phyloP scores from a whole-genome alignment of 1,140 invertebrate species.

The Aphidius ervi region DNA sequence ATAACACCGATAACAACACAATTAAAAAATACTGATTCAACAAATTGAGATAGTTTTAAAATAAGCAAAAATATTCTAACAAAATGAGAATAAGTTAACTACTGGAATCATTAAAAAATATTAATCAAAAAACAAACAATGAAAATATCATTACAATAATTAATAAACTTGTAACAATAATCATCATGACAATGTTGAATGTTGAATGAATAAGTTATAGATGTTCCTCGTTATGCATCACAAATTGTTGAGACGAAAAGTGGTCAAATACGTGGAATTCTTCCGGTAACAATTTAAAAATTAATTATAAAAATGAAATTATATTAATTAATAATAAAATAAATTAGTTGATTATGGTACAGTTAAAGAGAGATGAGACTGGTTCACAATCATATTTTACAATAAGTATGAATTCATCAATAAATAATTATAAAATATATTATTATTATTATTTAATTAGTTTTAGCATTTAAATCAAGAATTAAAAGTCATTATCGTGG shows the following conservation, averaged over 20 bases:
- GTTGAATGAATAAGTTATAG: conserved; percentile 31
- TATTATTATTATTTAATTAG: conserved; percentile 4
- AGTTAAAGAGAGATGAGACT: conserved; percentile 63
- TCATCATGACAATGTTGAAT: conserved; percentile 22
- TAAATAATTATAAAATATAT: too few relatives aligned
- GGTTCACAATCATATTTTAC: conserved; percentile 72
- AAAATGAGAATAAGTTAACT: too few relatives aligned
- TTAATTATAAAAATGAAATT: conserved; percentile 50
- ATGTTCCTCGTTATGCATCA: conserved; percentile 52
- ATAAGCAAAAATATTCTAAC: too few relatives aligned
- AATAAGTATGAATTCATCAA: conserved; percentile 58
- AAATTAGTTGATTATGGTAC: conserved; percentile 57
- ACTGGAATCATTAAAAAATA: too few relatives aligned
- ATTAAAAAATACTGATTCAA: too few relatives aligned
- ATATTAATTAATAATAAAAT: too few relatives aligned
- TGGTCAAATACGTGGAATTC: conserved; percentile 59
- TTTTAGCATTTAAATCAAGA: conserved; percentile 65
- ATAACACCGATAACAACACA: too few relatives aligned
- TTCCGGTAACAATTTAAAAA: conserved; percentile 37
- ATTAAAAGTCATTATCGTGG: conserved; percentile 83
- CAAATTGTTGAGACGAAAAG: conserved; percentile 59
- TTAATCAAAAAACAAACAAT: conserved; percentile 29
- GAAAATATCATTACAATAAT: conserved; percentile 16
- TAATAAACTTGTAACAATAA: conserved; percentile 27
- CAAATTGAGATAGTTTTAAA: too few relatives aligned